phyloP scores from a whole-genome alignment of 2,113 vertebrate genomes.

The Vulpes vulpes region DNA sequence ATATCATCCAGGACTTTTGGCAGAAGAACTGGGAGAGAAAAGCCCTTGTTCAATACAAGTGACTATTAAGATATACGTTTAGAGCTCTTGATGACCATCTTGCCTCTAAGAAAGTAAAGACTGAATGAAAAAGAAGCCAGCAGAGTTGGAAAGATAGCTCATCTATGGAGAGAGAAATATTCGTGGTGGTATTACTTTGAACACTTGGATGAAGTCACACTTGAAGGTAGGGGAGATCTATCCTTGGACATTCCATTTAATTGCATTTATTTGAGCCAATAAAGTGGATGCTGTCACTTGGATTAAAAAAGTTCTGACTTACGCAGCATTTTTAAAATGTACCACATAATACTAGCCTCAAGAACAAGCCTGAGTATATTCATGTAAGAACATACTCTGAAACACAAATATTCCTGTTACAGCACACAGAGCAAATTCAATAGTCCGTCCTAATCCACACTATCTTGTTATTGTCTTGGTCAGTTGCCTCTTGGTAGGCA shows the following conservation, averaged over 20 bases:
- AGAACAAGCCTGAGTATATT: background rate
- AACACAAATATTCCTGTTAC: background rate
- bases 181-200: background rate
- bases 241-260: background rate
- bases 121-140: background rate
- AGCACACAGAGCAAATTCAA: background rate
- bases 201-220: background rate
- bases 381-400: background rate
- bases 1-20: background rate
- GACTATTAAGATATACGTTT: background rate
- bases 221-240: background rate
- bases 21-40: background rate
- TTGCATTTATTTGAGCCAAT: background rate
- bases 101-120: background rate
- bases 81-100: background rate
- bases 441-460: background rate
- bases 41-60: background rate
- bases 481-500: background rate
- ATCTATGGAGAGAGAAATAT: background rate
- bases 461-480: background rate
- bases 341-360: background rate
- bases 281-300: background rate
- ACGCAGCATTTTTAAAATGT: background rate
- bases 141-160: background rate
- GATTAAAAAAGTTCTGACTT: background rate